phyloP scores from a whole-genome alignment of 2,888 invertebrate genomes.

The Pediacus dermestoides region DNA sequence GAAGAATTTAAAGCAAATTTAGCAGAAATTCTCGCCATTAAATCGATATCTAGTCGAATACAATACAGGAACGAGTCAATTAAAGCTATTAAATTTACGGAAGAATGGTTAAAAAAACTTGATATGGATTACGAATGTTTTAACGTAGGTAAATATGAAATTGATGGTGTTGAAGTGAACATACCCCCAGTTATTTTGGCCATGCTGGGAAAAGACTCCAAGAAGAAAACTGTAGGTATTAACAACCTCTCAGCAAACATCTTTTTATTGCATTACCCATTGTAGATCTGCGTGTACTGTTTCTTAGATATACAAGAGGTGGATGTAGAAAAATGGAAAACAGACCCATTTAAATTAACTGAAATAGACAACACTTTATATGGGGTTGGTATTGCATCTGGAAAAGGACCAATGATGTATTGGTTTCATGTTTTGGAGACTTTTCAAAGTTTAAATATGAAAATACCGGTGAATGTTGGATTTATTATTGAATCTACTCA shows the following conservation, averaged over 20 bases:
- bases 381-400: slow-evolving; percentile 48
- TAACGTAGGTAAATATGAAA: slow-evolving; percentile 41
- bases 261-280: slow-evolving; percentile 4
- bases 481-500: slow-evolving; percentile 50
- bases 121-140: slow-evolving; percentile 48
- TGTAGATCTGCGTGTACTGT: slow-evolving; percentile 45
- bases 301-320: slow-evolving; percentile 49
- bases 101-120: slow-evolving; percentile 45
- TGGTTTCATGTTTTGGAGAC: slow-evolving; percentile 48
- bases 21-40: slow-evolving; percentile 42
- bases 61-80: slow-evolving; percentile 34
- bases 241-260: slow-evolving; percentile 7
- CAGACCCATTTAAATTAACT: slow-evolving; percentile 48
- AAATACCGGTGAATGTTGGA: slow-evolving; percentile 50
- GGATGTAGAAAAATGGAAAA: slow-evolving; percentile 40
- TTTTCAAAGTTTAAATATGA: slow-evolving; percentile 40
- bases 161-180: slow-evolving; percentile 40
- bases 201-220: slow-evolving; percentile 37
- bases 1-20: slow-evolving; percentile 36
- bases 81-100: slow-evolving; percentile 36
- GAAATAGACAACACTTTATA: slow-evolving; percentile 41
- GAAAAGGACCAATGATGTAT: slow-evolving; percentile 48
- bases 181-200: slow-evolving; percentile 48
- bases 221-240: slow-evolving; percentile 45
- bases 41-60: slow-evolving; percentile 43